Evolutionary conservation across 2,888 invertebrate species (phyloP), one percentile per base, ranked within the genome.

Genomic region (Sesia apiformis): DNA sequence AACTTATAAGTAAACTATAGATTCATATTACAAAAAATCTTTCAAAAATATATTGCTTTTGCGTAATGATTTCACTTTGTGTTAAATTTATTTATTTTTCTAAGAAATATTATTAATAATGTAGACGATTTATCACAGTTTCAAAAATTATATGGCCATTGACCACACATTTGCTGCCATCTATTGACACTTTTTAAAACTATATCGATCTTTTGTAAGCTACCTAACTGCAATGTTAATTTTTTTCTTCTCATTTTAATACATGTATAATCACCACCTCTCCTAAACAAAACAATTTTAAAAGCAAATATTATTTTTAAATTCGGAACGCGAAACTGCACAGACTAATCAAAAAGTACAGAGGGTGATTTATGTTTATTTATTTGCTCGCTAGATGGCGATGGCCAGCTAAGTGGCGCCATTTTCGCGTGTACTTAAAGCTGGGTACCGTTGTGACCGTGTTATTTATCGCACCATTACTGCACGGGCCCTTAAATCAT

Each of bases 401-500:
- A 54, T 77, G 68, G 71, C 64, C 69, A 70, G 70, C 74, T 84
- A 82, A 83, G 82, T 81, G 81, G 77, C 72, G 73, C 78, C 80
- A 79, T 81, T 82, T 77, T 78, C 76, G 77, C 67, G 59, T 71
- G 77, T 80, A 80, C 81, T 82, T 82, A 72, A 67, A 62, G 67
- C 60, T 55, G 58, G 60, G 67, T 71, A 69, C 71, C 76, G 74
- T 67, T 76, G 80, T 84, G 82, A 81, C 87, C 84, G 78, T 70
- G 78, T 87, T 89, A 90, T 90, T 90, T 90, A 90, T 90, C 84
- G 88, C 83, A 67, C 90, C 90, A 90, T 90, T 90, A 90, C 82
- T 70, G 81, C 76, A 73, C 72, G 71, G 76, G 68, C 78, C 84
- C 76, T 82, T 90, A 90, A 90, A 90, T 90, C 90, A 90, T 90